Base-by-base conservation (phyloP, 2,113 vertebrate species). In the Vulpes lagopus region DNA sequence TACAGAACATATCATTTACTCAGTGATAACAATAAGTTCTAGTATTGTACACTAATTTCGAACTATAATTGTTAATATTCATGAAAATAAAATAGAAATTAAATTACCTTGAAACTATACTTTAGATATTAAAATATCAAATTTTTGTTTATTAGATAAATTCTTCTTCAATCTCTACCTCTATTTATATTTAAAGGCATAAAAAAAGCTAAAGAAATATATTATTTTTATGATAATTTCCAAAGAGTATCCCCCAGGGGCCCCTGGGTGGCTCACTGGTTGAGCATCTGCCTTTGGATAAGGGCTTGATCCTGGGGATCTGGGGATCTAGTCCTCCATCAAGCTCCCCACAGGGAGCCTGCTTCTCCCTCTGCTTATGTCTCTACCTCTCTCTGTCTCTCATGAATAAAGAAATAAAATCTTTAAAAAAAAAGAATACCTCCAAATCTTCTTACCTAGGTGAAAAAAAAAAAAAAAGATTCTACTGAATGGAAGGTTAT, bases 191-290 rank as follows among this genome's bases (percentile, higher is more conserved):
- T 78, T 94, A 82, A 67, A 88, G 87, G 3, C 15, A 83, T 67
- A 55, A 80, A 12, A 12, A 69, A 19, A 12, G 0, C 1, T 79
- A 87, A 57, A 5, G 30, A 82, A 93, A 89, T n/a, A 23, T 20
- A 59, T 55, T 78, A 43, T 89, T 89, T 92, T 95, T 91, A 10
- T 73, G 84, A 35, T 60, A 95, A 81, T 69, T 95, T 93, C 30
- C 2, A 1, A 35, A 35, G 82, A 15, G 25, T 88, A 67, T 55
- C 49, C 2, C 67, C 7, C 30, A 43, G 43, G 43, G 43, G 43
- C 6, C 6, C 43, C 43, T 43, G 43, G 43, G 43, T 43, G 43
- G 43, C 43, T 43, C 43, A 43, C 7, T 6, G 43, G 43, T 43
- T 7, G 43, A 43, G 43, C 43, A 43, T 43, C 43, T 43, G 43